Percentiles rank a stretch among this genome's conserved stretches.
These are phyloP conservation scores for Meteorus colon DNA, from an alignment of 2,888 invertebrate species.

Conservation along the genomic window DNA sequence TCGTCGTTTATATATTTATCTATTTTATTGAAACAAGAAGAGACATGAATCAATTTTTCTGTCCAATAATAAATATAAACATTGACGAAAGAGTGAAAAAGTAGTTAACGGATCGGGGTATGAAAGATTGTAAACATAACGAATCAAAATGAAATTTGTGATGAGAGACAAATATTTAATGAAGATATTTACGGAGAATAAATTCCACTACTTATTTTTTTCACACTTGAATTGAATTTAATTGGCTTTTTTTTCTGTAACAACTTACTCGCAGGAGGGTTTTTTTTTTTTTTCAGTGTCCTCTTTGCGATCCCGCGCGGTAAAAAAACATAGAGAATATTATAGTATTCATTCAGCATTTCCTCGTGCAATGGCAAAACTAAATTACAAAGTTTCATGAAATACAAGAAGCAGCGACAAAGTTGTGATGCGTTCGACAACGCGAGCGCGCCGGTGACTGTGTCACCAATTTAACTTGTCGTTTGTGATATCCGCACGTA, in stretches of 20 bases:
- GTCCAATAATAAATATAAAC: too few relatives aligned
- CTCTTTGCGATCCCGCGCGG: not conserved
- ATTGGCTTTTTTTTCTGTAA: too few relatives aligned
- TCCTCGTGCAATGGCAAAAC: not conserved
- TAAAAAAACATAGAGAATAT: not conserved
- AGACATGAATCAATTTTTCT: too few relatives aligned
- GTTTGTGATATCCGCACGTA: constrained; percentile 41
- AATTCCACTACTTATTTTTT: too few relatives aligned
- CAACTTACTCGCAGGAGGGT: too few relatives aligned
- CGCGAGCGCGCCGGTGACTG: not conserved
- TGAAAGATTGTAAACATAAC: too few relatives aligned
- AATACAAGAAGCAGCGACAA: not conserved
- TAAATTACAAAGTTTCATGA: not conserved
- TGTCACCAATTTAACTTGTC: constrained; percentile 51
- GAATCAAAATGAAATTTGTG: too few relatives aligned
- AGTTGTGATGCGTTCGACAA: constrained; percentile 13
- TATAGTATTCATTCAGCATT: not conserved
- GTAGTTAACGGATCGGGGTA: too few relatives aligned
- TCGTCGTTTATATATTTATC: not conserved
- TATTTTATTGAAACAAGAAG: not conserved
- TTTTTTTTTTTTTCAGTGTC: not conserved
- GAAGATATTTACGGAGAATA: too few relatives aligned
- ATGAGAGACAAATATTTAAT: too few relatives aligned
- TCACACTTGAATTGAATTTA: too few relatives aligned
- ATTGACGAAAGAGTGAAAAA: too few relatives aligned